Conservation (phyloP, 2,888 invertebrate species). For the Hirtodrosophila duncani region DNA sequence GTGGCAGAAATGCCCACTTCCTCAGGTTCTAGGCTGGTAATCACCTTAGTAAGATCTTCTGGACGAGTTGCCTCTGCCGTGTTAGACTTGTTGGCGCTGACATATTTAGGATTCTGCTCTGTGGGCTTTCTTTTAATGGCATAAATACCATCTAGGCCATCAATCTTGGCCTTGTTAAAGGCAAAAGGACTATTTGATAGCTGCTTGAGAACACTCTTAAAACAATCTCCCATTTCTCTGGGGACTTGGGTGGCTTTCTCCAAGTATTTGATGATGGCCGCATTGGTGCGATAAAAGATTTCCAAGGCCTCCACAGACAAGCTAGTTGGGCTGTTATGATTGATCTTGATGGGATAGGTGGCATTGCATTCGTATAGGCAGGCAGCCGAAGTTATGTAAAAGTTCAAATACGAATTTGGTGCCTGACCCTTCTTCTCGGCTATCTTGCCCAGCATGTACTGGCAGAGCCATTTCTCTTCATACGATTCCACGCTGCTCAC, state of each 20-base stretch:
- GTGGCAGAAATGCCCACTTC: too few species aligned
- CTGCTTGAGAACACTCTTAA: constrained; percentile 79
- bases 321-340: constrained; percentile 89
- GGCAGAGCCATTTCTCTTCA: constrained; percentile 94
- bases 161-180: constrained; percentile 78
- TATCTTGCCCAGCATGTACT: constrained; percentile 96
- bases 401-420: constrained; percentile 86
- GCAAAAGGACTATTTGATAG: constrained; percentile 79
- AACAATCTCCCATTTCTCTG: constrained; percentile 82
- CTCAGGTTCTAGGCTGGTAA: too few species aligned
- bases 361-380: constrained; percentile 89
- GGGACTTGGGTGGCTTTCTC: constrained; percentile 84
- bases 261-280: constrained; percentile 90
- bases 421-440: constrained; percentile 90
- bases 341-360: constrained; percentile 90
- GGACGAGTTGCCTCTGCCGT: too few species aligned
- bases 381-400: constrained; percentile 87
- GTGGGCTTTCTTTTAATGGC: constrained; percentile 57
- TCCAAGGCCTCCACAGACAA: constrained; percentile 94
- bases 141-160: constrained; percentile 55
- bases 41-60: too few species aligned
- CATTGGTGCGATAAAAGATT: constrained; percentile 89
- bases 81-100: constrained; percentile 78
- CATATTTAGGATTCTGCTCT: constrained; percentile 37
- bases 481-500: constrained; percentile 78